phyloP scores from a whole-genome alignment of 2,113 vertebrate species.

The Corynorhinus townsendii region DNA sequence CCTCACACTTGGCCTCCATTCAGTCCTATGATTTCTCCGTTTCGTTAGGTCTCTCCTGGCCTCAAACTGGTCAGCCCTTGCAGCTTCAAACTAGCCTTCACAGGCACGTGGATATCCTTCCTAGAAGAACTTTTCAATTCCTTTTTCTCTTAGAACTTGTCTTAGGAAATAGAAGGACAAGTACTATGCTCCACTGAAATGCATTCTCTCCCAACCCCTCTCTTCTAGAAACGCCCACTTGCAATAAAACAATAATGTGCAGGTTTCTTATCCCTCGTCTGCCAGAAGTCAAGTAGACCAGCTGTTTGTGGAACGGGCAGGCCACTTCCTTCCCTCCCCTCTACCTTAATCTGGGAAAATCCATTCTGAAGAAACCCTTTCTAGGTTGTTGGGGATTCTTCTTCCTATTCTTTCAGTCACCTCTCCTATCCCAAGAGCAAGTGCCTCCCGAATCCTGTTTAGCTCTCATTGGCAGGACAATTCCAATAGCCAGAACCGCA shows the following conservation, averaged over 20 bases:
- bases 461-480: background rate
- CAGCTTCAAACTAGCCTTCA: background rate
- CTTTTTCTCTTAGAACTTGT: background rate
- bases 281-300: background rate
- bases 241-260: background rate
- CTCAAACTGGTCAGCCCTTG: background rate
- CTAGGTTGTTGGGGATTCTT: background rate
- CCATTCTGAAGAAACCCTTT: background rate
- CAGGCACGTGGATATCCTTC: background rate
- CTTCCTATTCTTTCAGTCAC: background rate
- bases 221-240: background rate
- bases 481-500: background rate
- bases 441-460: rapidly evolving
- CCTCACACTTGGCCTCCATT: background rate
- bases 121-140: background rate
- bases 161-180: background rate
- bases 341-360: background rate
- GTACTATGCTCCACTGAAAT: background rate
- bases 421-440: background rate
- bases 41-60: background rate
- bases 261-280: background rate
- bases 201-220: background rate
- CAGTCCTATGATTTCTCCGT: background rate
- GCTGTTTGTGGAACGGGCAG: background rate
- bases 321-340: background rate